These are phyloP conservation scores for Haemorhous mexicanus DNA, from an alignment of 2,113 vertebrate genomes.

Conservation along the genomic window DNA sequence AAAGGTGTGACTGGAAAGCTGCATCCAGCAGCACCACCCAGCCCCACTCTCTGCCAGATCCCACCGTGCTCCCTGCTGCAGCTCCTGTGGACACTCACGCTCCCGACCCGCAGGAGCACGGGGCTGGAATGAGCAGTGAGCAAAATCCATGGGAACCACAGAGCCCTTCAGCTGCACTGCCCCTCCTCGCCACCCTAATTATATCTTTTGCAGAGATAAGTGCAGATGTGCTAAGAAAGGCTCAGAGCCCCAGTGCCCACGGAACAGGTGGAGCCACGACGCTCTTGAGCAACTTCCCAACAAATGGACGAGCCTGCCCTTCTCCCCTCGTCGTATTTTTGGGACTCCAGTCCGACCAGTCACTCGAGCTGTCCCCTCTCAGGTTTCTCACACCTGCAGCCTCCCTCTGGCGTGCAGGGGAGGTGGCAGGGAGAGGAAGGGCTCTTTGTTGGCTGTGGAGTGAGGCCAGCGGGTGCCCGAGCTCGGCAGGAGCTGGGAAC, in stretches of 20 bases:
- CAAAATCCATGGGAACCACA: background rate
- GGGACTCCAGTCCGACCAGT: slow-evolving; percentile 15
- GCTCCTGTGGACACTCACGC: background rate
- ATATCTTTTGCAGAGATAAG: slow-evolving; percentile 3
- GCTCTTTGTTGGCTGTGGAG: background rate
- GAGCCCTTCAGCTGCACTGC: background rate
- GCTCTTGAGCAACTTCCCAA: slow-evolving; percentile 37
- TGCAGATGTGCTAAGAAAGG: slow-evolving; percentile 43
- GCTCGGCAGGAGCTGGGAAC: background rate
- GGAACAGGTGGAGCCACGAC: slow-evolving; percentile 39
- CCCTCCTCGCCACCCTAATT: background rate
- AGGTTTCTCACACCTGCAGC: slow-evolving; percentile 36
- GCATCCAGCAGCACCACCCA: background rate
- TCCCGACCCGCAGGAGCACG: rapidly evolving
- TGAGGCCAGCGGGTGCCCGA: background rate
- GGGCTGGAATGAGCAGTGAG: background rate
- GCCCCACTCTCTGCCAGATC: background rate
- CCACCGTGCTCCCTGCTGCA: background rate
- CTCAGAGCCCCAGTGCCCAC: slow-evolving; percentile 10
- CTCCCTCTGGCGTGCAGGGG: background rate
- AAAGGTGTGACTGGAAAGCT: background rate
- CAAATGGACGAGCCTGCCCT: slow-evolving; percentile 32
- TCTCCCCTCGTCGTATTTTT: slow-evolving; percentile 7
- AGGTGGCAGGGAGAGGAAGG: background rate
- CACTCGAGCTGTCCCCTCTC: slow-evolving; percentile 39